Evolutionary conservation across 92 coral and sea anemone species (phyloP).

Genomic region (Epizoanthus fatuus): DNA sequence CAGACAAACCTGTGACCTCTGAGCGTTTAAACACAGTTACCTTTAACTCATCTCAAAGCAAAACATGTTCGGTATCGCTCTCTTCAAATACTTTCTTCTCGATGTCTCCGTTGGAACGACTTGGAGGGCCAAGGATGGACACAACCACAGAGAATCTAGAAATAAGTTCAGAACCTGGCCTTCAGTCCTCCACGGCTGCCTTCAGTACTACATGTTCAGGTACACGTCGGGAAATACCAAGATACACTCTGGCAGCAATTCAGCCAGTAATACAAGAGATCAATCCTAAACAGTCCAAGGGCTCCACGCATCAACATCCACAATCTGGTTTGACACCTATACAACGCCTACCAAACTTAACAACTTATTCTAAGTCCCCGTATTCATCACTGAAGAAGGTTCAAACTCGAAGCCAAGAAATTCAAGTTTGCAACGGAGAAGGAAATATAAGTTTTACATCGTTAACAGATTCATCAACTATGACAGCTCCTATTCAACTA

Average conservation of each 20-base stretch:
- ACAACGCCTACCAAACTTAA: not conserved
- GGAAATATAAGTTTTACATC: not conserved
- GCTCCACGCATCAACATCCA: not conserved
- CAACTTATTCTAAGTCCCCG: not conserved
- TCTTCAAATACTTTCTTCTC: too few species aligned
- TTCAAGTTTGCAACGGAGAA: constrained; percentile 13
- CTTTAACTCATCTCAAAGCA: too few species aligned
- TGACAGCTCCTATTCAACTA: not conserved
- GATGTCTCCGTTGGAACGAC: not conserved
- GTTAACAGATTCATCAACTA: not conserved
- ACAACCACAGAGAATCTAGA: too few species aligned
- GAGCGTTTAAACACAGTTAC: too few species aligned
- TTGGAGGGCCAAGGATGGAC: not conserved
- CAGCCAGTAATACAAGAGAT: not conserved
- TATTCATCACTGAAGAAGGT: not conserved
- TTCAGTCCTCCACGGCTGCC: too few species aligned
- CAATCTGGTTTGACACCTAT: not conserved
- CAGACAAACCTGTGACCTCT: too few species aligned
- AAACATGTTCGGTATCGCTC: too few species aligned
- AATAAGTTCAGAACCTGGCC: too few species aligned
- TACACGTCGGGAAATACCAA: too few species aligned
- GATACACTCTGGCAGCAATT: too few species aligned
- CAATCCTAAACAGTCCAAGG: not conserved
- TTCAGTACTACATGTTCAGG: too few species aligned
- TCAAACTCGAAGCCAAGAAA: constrained; percentile 2